Conservation (phyloP, 2,113 vertebrate species). For the Pteruthius melanotis region DNA sequence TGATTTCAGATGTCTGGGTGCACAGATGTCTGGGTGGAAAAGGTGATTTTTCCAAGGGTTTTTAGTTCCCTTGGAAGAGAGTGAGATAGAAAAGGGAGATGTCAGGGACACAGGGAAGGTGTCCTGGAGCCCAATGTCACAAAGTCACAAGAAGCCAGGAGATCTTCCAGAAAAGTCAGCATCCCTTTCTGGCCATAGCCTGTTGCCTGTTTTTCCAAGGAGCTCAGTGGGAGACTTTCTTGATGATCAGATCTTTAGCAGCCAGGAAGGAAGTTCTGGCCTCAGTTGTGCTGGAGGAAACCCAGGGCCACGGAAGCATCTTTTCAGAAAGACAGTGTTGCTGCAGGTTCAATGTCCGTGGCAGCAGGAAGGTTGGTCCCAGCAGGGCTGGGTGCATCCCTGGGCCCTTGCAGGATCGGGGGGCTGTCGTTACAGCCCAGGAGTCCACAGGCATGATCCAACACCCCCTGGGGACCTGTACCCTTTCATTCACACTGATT, state of each 20-base stretch:
- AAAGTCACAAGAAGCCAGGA: neutral
- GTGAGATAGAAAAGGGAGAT: neutral
- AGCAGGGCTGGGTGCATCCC: neutral
- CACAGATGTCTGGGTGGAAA: neutral
- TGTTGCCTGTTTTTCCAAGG: neutral
- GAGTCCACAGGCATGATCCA: neutral
- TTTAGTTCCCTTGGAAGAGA: neutral
- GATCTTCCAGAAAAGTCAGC: neutral
- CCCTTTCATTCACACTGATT: constrained; percentile 15
- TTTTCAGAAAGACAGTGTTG: neutral
- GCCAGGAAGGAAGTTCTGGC: neutral
- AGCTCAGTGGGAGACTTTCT: neutral
- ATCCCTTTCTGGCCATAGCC: neutral
- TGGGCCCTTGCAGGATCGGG: neutral
- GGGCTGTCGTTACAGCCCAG: neutral
- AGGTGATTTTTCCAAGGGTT: neutral
- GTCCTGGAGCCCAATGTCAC: neutral
- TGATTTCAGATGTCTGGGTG: neutral
- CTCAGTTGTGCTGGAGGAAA: neutral
- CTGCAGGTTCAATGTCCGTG: rapidly evolving
- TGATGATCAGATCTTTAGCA: neutral
- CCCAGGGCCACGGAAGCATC: neutral
- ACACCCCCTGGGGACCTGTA: neutral
- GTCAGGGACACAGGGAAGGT: neutral
- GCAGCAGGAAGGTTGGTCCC: neutral